phyloP scores from a whole-genome alignment of 2,113 vertebrate species.

The Condylura cristata region DNA sequence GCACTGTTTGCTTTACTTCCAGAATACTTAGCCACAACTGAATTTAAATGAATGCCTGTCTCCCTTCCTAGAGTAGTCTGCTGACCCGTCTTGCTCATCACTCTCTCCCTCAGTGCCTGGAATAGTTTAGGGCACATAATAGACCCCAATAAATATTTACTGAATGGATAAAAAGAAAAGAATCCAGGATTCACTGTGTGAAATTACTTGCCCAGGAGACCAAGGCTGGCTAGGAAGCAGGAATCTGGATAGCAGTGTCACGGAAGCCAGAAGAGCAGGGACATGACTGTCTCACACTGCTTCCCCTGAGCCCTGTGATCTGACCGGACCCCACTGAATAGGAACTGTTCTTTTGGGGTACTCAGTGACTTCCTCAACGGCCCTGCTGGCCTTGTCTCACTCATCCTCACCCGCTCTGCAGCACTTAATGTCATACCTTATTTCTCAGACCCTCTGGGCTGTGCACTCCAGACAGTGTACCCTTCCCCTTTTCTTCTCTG shows the following conservation, averaged over 20 bases:
- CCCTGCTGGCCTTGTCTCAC: neutral
- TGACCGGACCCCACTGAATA: neutral
- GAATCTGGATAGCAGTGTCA: neutral
- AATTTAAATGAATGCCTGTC: neutral
- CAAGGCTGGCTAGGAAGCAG: slow-evolving; percentile 38
- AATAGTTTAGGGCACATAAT: slow-evolving; percentile 14
- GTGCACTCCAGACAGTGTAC: neutral
- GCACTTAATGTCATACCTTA: neutral
- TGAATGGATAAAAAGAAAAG: slow-evolving; percentile 17
- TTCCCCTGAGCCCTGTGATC: neutral
- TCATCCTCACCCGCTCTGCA: neutral
- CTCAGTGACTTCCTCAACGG: neutral
- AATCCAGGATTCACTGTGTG: neutral
- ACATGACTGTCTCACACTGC: neutral
- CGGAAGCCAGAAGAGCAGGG: neutral
- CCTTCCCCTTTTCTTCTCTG: slow-evolving; percentile 14
- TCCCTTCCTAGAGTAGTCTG: neutral
- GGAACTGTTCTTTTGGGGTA: neutral
- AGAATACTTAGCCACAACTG: neutral
- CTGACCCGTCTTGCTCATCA: neutral
- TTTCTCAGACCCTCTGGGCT: neutral
- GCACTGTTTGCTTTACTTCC: slow-evolving; percentile 30
- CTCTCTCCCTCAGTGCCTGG: slow-evolving; percentile 1
- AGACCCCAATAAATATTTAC: slow-evolving; percentile 33
- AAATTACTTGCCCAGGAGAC: slow-evolving; percentile 1